Conservation (phyloP, 2,888 invertebrate genomes). For the Noctua pronuba region DNA sequence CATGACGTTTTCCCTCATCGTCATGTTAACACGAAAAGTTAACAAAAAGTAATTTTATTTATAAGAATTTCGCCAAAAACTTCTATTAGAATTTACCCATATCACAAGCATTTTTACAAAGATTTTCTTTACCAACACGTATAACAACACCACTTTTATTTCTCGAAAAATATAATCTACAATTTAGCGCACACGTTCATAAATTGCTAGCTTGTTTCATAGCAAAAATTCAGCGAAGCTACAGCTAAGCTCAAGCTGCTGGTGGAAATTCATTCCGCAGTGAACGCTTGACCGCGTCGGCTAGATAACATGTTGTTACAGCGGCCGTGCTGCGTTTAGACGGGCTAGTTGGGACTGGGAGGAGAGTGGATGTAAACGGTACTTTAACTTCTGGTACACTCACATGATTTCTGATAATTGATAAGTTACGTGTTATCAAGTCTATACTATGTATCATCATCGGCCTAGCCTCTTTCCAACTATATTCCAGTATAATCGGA, state of each 20-base stretch:
- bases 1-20: background rate
- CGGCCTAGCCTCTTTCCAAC: too few species aligned
- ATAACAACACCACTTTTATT: constrained; percentile 3
- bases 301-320: constrained; percentile 85
- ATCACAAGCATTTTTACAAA: background rate
- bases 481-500: too few species aligned
- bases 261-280: constrained; percentile 80
- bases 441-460: too few species aligned
- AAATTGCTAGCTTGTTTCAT: constrained; percentile 37
- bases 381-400: background rate
- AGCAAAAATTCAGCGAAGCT: constrained; percentile 50
- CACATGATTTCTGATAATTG: background rate
- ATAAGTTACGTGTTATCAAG: background rate
- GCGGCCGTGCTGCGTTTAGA: constrained; percentile 68
- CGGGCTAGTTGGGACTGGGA: background rate
- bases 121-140: background rate
- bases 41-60: background rate
- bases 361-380: background rate
- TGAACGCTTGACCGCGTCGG: constrained; percentile 79
- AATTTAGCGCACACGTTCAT: constrained; percentile 35
- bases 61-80: background rate
- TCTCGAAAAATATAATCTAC: constrained; percentile 23
- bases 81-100: background rate
- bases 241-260: constrained; percentile 59
- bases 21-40: background rate